phyloP scores from a whole-genome alignment of 2,797 vertebrate genomes.

The Danio albolineatus region DNA sequence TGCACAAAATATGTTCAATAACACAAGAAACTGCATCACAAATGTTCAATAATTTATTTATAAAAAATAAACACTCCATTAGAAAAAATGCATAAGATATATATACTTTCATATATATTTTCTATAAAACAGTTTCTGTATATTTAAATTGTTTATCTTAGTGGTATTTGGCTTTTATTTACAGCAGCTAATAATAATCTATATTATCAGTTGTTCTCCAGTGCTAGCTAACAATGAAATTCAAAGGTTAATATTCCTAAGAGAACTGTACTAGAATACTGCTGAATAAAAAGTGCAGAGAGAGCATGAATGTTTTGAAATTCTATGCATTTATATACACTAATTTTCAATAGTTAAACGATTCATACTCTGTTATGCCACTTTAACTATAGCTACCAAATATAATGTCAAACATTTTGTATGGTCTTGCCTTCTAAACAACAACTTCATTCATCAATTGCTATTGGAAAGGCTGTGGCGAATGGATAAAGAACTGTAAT shows the following conservation, averaged over 20 bases:
- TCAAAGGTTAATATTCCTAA: slow-evolving; percentile 26
- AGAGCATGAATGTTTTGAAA: slow-evolving; percentile 1
- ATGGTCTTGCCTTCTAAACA: slow-evolving; percentile 47
- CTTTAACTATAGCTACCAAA: no score
- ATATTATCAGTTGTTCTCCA: slow-evolving; percentile 44
- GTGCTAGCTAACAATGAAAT: slow-evolving; percentile 46
- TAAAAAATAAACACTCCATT: slow-evolving; percentile 69
- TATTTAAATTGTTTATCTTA: slow-evolving; percentile 54
- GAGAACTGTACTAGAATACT: slow-evolving; percentile 6
- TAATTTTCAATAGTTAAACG: not conserved
- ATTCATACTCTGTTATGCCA: not conserved
- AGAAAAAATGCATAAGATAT: slow-evolving; percentile 64
- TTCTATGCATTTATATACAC: not conserved
- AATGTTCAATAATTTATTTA: slow-evolving; percentile 80
- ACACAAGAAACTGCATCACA: not conserved
- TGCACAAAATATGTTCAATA: not conserved
- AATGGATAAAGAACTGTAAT: not conserved
- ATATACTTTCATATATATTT: slow-evolving; percentile 23
- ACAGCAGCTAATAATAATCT: slow-evolving; percentile 55
- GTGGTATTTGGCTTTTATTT: slow-evolving; percentile 19
- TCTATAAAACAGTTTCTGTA: slow-evolving; percentile 56
- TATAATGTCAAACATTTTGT: not conserved
- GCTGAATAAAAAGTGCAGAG: not conserved
- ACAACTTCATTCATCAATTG: slow-evolving; percentile 17
- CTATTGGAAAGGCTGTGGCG: not conserved